A percentile compares a stretch with the other conserved stretches of the same genome.
phyloP scores from a whole-genome alignment of 37 sponge, comb jelly and placozoan species.

The Axinella damicornis region DNA sequence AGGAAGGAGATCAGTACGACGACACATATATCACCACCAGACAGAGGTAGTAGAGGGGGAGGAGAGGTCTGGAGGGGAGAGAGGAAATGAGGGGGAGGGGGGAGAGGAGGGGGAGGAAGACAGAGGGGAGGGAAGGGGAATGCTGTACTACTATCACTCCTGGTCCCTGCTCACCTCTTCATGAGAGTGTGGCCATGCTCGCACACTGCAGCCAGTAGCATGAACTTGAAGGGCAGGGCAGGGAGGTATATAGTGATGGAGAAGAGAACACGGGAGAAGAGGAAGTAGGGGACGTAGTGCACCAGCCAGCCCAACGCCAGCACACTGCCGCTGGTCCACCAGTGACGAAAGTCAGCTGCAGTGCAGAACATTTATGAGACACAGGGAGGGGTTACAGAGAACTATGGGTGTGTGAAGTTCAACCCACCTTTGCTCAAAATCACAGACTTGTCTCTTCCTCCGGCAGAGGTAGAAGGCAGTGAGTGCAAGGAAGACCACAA shows the following conservation, averaged over 20 bases:
- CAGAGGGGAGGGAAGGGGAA: too few species aligned
- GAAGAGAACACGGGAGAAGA: slow-evolving; percentile 78
- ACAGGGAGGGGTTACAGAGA: too few species aligned
- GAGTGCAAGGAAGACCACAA: slow-evolving; percentile 38
- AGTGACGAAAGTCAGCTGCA: slow-evolving; percentile 66
- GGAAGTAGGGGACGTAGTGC: slow-evolving; percentile 86
- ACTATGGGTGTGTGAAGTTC: too few species aligned
- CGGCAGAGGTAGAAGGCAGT: slow-evolving; percentile 45
- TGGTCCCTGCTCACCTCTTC: background rate
- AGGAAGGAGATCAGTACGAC: slow-evolving; percentile 49
- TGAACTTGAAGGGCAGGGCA: slow-evolving; percentile 81
- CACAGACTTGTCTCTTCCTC: slow-evolving; percentile 45
- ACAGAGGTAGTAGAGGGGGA: slow-evolving; percentile 7
- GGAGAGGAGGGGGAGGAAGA: too few species aligned
- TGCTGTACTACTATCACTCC: too few species aligned
- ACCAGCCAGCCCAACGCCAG: slow-evolving; percentile 76
- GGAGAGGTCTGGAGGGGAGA: background rate
- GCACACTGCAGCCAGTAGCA: slow-evolving; percentile 78
- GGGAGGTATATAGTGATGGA: too few species aligned
- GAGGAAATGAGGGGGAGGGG: slow-evolving; percentile 11
- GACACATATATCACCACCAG: background rate
- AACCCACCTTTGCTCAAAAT: slow-evolving; percentile 4
- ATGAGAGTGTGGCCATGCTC: slow-evolving; percentile 57
- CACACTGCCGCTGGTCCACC: slow-evolving; percentile 61
- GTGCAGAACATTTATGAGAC: background rate